phyloP scores from a whole-genome alignment of 2,113 vertebrate species.

The Atlantisia rogersi region DNA sequence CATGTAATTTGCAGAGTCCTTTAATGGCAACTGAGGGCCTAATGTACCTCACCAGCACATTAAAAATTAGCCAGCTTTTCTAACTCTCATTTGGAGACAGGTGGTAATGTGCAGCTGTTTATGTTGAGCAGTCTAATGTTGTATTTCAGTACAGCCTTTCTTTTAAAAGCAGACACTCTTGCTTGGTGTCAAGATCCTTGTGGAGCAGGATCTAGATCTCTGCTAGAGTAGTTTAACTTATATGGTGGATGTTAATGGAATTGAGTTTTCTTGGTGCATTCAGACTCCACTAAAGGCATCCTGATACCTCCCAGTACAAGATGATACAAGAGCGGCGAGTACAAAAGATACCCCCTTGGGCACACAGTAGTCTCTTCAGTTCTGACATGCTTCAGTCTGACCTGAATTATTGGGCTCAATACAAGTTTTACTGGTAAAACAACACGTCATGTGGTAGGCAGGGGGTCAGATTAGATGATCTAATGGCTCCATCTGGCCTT shows the following conservation, averaged over 20 bases:
- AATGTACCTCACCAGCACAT: neutral
- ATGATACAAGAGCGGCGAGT: neutral
- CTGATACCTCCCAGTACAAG: neutral
- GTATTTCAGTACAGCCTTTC: neutral
- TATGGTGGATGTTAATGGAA: rapidly evolving
- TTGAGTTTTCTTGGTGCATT: neutral
- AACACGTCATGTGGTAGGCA: neutral
- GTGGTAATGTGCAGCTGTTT: neutral
- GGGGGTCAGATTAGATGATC: constrained; percentile 50
- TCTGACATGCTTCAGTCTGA: neutral
- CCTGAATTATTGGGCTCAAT: neutral
- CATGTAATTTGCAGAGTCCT: neutral
- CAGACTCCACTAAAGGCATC: neutral
- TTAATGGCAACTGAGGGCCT: neutral
- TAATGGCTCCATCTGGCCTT: constrained; percentile 48
- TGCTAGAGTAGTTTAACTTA: neutral
- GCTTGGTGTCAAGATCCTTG: neutral
- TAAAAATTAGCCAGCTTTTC: neutral
- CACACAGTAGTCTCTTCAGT: neutral
- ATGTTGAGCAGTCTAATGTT: neutral
- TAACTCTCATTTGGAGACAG: neutral
- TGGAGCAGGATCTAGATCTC: neutral
- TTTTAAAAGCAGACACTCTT: neutral
- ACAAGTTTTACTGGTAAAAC: neutral
- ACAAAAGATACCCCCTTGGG: neutral